Evolutionary conservation across 2,797 vertebrate species (phyloP).

Genomic region (Rhadinocentrus ornatus): DNA sequence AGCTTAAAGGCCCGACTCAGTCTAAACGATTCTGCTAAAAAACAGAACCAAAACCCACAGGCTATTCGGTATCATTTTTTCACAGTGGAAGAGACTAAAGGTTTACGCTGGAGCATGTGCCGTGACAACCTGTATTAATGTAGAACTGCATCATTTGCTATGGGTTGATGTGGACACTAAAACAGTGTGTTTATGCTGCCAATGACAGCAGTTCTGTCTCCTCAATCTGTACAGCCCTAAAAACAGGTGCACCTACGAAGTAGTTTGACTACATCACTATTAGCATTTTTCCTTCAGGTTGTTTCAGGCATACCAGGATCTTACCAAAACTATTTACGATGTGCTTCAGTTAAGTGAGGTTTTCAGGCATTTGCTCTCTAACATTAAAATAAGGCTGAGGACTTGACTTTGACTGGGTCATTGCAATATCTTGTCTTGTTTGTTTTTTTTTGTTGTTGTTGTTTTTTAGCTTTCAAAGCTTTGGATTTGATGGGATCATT

Average conservation of each 20-base stretch:
- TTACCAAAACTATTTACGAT: not conserved
- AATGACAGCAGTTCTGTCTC: not conserved
- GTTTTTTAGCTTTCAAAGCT: not conserved
- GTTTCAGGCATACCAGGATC: not conserved
- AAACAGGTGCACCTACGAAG: not conserved
- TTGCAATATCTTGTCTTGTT: not conserved
- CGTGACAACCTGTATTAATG: not conserved
- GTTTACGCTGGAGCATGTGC: not conserved
- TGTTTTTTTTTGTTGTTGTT: not conserved
- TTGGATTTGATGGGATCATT: not conserved
- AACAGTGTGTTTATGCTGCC: not conserved
- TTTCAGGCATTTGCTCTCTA: not conserved
- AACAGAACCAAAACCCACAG: not conserved
- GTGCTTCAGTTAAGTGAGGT: no score
- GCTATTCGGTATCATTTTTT: not conserved
- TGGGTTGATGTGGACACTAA: not conserved
- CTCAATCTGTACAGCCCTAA: not conserved
- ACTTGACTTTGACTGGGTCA: not conserved
- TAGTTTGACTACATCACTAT: no score
- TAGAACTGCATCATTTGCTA: not conserved
- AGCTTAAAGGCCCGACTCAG: not conserved
- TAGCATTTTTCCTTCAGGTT: not conserved
- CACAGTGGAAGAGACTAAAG: not conserved
- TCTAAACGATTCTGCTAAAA: conserved; percentile 17
- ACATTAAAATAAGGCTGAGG: not conserved